Conservation (phyloP, 1,140 invertebrate species). For the Bathynomus jamesi region DNA sequence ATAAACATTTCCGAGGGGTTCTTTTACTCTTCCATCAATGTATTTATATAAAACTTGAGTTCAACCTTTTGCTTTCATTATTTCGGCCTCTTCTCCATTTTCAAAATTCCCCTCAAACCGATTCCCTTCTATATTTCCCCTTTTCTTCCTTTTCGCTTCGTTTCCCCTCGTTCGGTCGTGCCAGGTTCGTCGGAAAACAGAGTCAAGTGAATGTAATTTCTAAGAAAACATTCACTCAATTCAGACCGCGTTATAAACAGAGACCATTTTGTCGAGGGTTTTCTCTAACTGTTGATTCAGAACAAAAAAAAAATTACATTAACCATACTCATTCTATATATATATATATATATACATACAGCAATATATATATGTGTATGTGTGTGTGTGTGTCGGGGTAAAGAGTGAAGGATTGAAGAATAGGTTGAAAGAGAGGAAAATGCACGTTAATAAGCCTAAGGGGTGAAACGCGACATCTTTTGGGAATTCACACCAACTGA, state of each 20-base stretch:
- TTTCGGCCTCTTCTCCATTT: too few species aligned
- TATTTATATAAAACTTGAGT: too few species aligned
- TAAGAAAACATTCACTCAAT: not conserved
- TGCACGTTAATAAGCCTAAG: too few species aligned
- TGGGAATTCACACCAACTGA: too few species aligned
- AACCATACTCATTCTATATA: not conserved
- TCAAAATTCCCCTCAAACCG: too few species aligned
- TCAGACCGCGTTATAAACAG: not conserved
- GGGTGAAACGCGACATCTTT: too few species aligned
- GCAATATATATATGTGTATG: not conserved
- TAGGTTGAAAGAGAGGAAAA: too few species aligned
- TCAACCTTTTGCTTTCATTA: too few species aligned
- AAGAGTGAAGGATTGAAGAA: too few species aligned
- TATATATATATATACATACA: not conserved
- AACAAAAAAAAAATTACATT: not conserved
- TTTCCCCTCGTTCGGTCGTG: not conserved
- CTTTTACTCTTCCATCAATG: too few species aligned
- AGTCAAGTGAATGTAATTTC: not conserved
- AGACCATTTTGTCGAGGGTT: not conserved
- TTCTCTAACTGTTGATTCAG: not conserved
- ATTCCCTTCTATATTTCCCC: too few species aligned
- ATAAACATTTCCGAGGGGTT: too few species aligned
- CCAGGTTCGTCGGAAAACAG: not conserved
- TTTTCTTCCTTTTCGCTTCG: not conserved
- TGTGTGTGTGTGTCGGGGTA: not conserved